Percentiles rank a stretch among this genome's conserved stretches.
phyloP scores from a whole-genome alignment of 2,113 vertebrate species.

The Melanotaenia duboulayi region DNA sequence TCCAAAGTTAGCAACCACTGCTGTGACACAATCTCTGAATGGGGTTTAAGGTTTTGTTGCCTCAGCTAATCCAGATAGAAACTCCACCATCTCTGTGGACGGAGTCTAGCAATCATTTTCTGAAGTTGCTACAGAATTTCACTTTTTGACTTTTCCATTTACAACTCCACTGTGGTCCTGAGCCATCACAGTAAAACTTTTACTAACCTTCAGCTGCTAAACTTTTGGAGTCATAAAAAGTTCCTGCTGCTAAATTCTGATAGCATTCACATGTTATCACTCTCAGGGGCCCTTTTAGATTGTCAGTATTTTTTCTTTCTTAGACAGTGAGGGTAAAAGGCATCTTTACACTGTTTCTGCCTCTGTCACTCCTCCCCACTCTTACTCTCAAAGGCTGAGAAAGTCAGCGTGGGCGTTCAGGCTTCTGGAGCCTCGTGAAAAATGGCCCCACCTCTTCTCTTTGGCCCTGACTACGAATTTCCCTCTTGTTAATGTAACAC shows the following conservation, averaged over 20 bases:
- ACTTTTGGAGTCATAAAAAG: slow-evolving; percentile 15
- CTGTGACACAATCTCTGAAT: too few relatives aligned
- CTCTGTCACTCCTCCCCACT: background rate
- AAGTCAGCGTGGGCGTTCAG: slow-evolving; percentile 67
- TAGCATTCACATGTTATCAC: slow-evolving; percentile 13
- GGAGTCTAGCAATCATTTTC: background rate
- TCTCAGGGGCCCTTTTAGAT: slow-evolving; percentile 24
- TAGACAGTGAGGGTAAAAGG: slow-evolving; percentile 38
- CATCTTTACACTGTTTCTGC: slow-evolving; percentile 21
- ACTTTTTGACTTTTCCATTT: background rate
- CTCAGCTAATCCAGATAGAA: background rate
- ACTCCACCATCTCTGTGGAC: background rate
- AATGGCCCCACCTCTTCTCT: slow-evolving; percentile 46
- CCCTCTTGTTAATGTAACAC: slow-evolving; percentile 35
- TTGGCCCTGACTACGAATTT: slow-evolving; percentile 36
- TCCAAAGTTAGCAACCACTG: too few relatives aligned
- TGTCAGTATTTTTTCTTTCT: slow-evolving; percentile 18
- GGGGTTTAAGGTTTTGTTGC: background rate
- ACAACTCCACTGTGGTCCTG: background rate
- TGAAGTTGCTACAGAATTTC: background rate
- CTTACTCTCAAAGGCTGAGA: slow-evolving; percentile 54
- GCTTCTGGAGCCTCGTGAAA: slow-evolving; percentile 60
- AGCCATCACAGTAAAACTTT: slow-evolving; percentile 16
- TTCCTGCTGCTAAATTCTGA: slow-evolving; percentile 26
- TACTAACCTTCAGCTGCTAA: slow-evolving; percentile 20